Conservation (phyloP, 2,888 invertebrate species). For the Melitaea athalia region DNA sequence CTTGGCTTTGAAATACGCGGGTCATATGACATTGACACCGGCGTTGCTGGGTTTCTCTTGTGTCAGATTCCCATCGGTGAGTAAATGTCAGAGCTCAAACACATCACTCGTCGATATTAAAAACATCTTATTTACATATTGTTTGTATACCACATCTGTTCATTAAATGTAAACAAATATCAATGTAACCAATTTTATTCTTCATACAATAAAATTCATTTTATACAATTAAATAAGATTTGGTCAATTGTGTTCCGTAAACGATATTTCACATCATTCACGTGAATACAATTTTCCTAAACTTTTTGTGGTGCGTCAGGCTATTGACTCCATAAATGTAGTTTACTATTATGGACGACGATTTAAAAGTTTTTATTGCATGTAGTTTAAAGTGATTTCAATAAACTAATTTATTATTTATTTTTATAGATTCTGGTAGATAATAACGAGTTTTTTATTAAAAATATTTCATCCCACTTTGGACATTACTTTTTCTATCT, state of each 20-base stretch:
- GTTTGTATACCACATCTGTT: slow-evolving; percentile 13
- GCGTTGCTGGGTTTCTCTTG: slow-evolving; percentile 44
- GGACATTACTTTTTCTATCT: no score
- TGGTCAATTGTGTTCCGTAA: not conserved
- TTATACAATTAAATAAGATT: not conserved
- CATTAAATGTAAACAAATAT: slow-evolving; percentile 6
- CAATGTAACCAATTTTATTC: not conserved
- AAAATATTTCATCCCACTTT: not conserved
- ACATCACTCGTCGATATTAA: slow-evolving; percentile 21
- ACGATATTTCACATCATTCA: slow-evolving; percentile 7
- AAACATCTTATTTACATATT: slow-evolving; percentile 28
- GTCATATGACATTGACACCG: slow-evolving; percentile 56
- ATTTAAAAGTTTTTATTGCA: not conserved
- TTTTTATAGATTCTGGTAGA: no score
- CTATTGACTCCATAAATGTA: not conserved
- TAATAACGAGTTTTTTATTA: no score
- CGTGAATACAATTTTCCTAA: not conserved
- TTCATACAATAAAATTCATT: not conserved
- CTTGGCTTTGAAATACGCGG: slow-evolving; percentile 56
- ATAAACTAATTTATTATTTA: not conserved
- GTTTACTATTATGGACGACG: not conserved
- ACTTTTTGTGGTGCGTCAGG: not conserved
- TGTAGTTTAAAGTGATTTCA: not conserved
- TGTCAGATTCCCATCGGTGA: slow-evolving; percentile 40
- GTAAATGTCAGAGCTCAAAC: slow-evolving; percentile 33